phyloP scores from a whole-genome alignment of 1,140 invertebrate genomes.

The Solenopsis fugax region DNA sequence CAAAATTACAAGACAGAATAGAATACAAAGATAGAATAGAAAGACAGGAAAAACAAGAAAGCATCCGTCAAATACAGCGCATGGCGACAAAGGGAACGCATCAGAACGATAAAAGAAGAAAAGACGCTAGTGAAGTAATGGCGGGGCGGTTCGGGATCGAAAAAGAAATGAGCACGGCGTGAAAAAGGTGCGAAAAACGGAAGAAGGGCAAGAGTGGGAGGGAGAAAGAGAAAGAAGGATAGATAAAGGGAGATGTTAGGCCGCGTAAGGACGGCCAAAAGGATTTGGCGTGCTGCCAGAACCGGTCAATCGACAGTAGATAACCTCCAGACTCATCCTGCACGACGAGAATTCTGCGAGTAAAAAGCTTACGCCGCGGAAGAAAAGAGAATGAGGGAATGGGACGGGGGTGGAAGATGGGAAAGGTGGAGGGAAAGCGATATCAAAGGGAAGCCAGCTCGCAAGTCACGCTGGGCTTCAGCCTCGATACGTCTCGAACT shows the following conservation, averaged over 20 bases:
- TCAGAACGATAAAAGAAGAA: constrained; percentile 39
- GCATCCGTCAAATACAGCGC: constrained; percentile 47
- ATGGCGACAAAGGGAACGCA: constrained; percentile 27
- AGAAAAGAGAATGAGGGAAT: constrained; percentile 6
- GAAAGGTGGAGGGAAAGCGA: constrained; percentile 5
- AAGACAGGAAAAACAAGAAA: constrained; percentile 14
- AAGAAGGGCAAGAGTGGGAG: not conserved
- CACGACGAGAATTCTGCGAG: constrained; percentile 57
- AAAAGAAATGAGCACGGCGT: constrained; percentile 47
- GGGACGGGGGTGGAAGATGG: no score
- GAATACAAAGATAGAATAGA: constrained; percentile 44
- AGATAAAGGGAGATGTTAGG: constrained; percentile 62
- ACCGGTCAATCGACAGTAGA: constrained; percentile 78
- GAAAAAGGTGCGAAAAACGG: constrained; percentile 53
- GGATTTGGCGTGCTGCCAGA: constrained; percentile 77
- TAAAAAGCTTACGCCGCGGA: constrained; percentile 62
- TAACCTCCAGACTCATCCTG: constrained; percentile 70
- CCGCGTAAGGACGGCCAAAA: constrained; percentile 61
- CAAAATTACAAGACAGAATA: constrained; percentile 46
- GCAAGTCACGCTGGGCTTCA: constrained; percentile 49
- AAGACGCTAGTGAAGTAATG: constrained; percentile 44
- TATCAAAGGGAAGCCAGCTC: constrained; percentile 49
- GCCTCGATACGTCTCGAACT: constrained; percentile 41
- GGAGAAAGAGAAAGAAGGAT: constrained; percentile 34
- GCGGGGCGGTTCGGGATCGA: constrained; percentile 13